Evolutionary conservation across 64 coral and sea anemone species (phyloP).

Genomic region (Montipora sp.): DNA sequence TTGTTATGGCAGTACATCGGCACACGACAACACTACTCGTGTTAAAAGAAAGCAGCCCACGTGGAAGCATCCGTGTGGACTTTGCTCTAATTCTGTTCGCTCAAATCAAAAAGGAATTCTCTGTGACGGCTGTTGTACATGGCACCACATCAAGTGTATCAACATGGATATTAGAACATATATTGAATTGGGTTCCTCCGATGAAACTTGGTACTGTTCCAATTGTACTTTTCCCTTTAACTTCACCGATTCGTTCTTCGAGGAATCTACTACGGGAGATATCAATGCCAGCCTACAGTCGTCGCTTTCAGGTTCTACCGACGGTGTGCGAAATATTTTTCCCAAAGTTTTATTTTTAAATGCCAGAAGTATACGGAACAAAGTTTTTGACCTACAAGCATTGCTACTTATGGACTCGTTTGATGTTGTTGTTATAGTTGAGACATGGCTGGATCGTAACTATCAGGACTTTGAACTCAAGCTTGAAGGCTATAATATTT

Average conservation of each 20-base stretch:
- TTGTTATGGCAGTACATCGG: conserved; percentile 23
- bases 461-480: conserved; percentile 24
- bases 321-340: not conserved
- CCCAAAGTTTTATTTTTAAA: not conserved
- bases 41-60: conserved; percentile 27
- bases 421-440: conserved; percentile 39
- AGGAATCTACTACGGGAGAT: conserved; percentile 1
- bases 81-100: not conserved
- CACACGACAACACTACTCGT: not conserved
- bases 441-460: conserved; percentile 56
- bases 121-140: conserved; percentile 51
- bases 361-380: conserved; percentile 1
- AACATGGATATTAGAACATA: conserved; percentile 58
- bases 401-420: conserved; percentile 49
- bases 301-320: conserved; percentile 4
- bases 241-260: conserved; percentile 60
- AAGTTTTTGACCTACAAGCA: conserved; percentile 50
- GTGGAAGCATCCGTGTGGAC: conserved; percentile 35
- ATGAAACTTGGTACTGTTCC: conserved; percentile 52
- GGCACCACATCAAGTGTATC: conserved; percentile 63
- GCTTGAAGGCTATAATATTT: no score
- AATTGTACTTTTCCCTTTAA: conserved; percentile 53
- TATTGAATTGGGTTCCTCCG: conserved; percentile 50
- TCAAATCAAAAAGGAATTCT: conserved; percentile 47
- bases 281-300: no score